Conservation (phyloP, 2,797 vertebrate genomes). For the Sphenodon punctatus region DNA sequence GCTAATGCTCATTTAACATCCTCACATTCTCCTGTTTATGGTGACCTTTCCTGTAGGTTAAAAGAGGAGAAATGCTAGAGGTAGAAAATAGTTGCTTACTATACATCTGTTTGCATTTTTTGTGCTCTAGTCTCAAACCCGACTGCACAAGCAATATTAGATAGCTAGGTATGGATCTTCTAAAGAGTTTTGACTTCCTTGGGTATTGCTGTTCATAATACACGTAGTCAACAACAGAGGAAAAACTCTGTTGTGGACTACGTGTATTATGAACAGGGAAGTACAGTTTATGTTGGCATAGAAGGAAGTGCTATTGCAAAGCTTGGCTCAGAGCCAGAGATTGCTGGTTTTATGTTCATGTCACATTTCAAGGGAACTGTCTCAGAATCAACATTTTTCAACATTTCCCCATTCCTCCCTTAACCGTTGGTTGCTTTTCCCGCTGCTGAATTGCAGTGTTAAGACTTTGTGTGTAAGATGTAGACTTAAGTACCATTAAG, state of each 20-base stretch:
- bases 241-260: constrained; percentile 25
- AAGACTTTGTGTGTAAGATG: neutral
- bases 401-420: constrained; percentile 43
- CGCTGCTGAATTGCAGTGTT: neutral
- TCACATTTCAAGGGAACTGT: constrained; percentile 28
- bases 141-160: neutral
- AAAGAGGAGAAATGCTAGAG: neutral
- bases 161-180: neutral
- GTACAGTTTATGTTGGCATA: constrained; percentile 53
- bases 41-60: neutral
- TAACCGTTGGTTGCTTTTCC: constrained; percentile 26
- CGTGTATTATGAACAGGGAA: constrained; percentile 15
- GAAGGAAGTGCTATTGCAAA: neutral
- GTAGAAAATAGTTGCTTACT: neutral
- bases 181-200: neutral
- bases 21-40: neutral
- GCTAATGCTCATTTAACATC: constrained; percentile 21
- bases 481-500: neutral
- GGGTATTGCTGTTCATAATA: neutral
- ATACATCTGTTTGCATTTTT: neutral
- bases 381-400: constrained; percentile 61
- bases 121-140: neutral
- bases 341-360: constrained; percentile 47
- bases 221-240: accelerated
- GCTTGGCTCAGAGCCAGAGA: constrained; percentile 48